Percentiles rank a stretch among this genome's conserved stretches.
Evolutionary conservation across 2,888 invertebrate species (phyloP).

Genomic region (Neoaliturus tenellus): DNA sequence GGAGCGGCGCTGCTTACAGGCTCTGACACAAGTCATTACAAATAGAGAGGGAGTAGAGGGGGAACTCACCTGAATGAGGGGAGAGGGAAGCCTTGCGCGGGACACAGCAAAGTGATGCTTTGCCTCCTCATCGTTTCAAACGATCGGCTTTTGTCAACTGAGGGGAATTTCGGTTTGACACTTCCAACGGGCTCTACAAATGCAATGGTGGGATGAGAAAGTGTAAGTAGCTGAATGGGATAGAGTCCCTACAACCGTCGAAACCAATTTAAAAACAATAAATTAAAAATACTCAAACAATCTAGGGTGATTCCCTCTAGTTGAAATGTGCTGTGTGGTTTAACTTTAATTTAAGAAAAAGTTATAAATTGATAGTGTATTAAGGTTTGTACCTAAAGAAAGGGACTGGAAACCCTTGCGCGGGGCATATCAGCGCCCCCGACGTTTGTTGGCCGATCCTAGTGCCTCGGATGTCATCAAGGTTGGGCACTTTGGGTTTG

Average conservation of each 20-base stretch:
- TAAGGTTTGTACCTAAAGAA: slow-evolving; percentile 72
- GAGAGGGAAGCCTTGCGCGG: slow-evolving; percentile 86
- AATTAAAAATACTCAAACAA: too few species aligned
- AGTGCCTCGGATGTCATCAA: slow-evolving; percentile 58
- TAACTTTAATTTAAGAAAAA: too few species aligned
- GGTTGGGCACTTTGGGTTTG: slow-evolving; percentile 65
- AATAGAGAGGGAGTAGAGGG: not conserved
- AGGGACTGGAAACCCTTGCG: slow-evolving; percentile 75
- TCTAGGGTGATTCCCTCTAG: too few species aligned
- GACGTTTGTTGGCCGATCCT: slow-evolving; percentile 3
- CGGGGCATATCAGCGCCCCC: slow-evolving; percentile 73
- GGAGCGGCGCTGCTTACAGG: slow-evolving; percentile 73
- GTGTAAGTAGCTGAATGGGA: not conserved
- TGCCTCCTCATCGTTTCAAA: slow-evolving; percentile 67
- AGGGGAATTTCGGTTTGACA: slow-evolving; percentile 73
- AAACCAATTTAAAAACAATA: too few species aligned
- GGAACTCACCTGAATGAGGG: slow-evolving; percentile 81
- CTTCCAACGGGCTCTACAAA: slow-evolving; percentile 69
- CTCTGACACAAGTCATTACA: slow-evolving; percentile 71
- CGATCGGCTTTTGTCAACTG: slow-evolving; percentile 72
- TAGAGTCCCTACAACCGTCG: not conserved
- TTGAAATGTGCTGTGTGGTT: too few species aligned
- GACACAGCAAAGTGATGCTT: slow-evolving; percentile 81
- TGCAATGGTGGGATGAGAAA: not conserved
- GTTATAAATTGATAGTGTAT: too few species aligned